Percentiles rank a stretch among this genome's conserved stretches.
Evolutionary conservation across 2,113 vertebrate species (phyloP).

Genomic region (Macaca nemestrina): DNA sequence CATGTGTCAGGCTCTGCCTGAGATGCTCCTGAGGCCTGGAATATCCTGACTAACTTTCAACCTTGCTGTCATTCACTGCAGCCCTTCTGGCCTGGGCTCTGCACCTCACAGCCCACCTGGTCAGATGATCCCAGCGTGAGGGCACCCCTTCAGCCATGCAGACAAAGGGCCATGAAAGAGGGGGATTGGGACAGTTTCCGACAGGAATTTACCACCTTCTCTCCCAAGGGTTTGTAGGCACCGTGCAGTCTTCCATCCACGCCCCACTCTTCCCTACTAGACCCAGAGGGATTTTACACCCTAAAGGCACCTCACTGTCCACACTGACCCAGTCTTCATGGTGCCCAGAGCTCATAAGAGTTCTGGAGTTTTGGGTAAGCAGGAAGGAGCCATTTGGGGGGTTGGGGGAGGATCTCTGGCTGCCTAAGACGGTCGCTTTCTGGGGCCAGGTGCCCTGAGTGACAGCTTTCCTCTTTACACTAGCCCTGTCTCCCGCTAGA

Average conservation of each 20-base stretch:
- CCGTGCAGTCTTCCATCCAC: fast-evolving
- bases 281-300: background rate
- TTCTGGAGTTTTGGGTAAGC: background rate
- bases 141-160: background rate
- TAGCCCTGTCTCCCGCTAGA: background rate
- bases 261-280: background rate
- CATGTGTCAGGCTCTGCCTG: background rate
- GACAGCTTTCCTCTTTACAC: background rate
- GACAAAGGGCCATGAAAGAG: background rate
- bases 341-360: background rate
- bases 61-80: background rate
- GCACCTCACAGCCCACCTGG: fast-evolving
- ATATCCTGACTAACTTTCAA: background rate
- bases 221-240: background rate
- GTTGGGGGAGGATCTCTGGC: background rate
- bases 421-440: background rate
- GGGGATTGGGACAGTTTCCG: background rate
- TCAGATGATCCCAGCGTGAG: too few species aligned
- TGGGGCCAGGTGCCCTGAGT: background rate
- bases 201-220: background rate
- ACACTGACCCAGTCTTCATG: background rate
- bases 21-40: background rate
- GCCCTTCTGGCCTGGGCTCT: background rate
- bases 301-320: background rate
- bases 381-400: background rate